phyloP scores from a whole-genome alignment of 1,140 invertebrate genomes.

The Nylanderia fulva region DNA sequence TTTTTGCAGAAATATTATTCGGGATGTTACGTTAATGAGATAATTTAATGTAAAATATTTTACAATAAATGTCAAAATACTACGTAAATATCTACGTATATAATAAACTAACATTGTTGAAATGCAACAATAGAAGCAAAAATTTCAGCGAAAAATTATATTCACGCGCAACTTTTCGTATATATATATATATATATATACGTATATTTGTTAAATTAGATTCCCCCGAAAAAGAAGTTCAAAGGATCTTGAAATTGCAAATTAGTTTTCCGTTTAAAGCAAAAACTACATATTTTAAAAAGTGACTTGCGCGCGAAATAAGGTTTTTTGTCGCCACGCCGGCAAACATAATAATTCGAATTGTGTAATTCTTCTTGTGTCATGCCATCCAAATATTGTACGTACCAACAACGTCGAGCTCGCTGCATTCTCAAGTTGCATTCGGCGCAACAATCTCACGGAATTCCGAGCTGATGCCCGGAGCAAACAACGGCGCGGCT shows the following conservation, averaged over 20 bases:
- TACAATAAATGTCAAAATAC: slow-evolving; percentile 13
- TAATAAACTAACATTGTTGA: not conserved
- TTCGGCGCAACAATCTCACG: slow-evolving; percentile 34
- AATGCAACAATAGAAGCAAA: not conserved
- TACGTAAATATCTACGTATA: not conserved
- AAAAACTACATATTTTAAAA: not conserved
- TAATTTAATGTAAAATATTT: slow-evolving; percentile 6
- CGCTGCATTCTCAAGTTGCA: slow-evolving; percentile 37
- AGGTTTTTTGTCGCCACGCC: not conserved
- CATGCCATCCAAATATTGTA: slow-evolving; percentile 13
- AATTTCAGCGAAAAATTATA: not conserved
- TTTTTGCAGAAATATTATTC: not conserved
- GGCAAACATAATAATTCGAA: slow-evolving; percentile 1
- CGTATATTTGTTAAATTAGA: not conserved
- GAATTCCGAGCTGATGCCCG: slow-evolving; percentile 31
- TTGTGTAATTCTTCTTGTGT: not conserved
- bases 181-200: too few species aligned
- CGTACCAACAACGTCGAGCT: slow-evolving; percentile 4
- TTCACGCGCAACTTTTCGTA: not conserved
- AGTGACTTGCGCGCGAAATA: not conserved
- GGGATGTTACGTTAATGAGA: not conserved
- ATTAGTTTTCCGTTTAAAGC: not conserved
- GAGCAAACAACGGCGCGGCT: slow-evolving; percentile 27
- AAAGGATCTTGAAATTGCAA: not conserved
- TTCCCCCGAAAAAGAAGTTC: not conserved